Base-by-base conservation (phyloP, 2,113 vertebrate species). In the Leucopsar rothschildi region DNA sequence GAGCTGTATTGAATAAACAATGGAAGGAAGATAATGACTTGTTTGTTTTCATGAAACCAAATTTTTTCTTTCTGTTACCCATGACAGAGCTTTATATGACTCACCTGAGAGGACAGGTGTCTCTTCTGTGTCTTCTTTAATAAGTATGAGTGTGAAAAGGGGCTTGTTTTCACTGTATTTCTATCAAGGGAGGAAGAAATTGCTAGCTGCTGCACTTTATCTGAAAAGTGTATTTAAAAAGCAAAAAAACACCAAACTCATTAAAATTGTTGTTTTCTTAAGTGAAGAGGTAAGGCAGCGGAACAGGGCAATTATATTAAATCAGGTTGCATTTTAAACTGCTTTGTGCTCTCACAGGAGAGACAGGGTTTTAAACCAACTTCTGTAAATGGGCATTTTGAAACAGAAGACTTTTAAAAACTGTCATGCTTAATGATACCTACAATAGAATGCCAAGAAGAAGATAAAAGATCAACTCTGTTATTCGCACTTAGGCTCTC, bases 381-480 rank as follows among this genome's bases (percentile, higher is more conserved):
- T 63, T 94, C 86, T 90, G 50, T 92, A 95, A 93, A 88, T 53
- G 71, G 82, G 80, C 65, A 82, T 90, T 95, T 76, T 90, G 90
- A 97, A 95, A 84, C 82, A 86, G 60, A 93, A 95, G 72, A 84
- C 52, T 90, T 90, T 87, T 71, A 61, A 95, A 97, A 94, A 60
- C 69, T 92, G 76, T 95, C 92, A 93, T 90, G 68, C 72, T 95
- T 96, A 96, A 96, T 95, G 88, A 92, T 96, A 95, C 49, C 82
- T 92, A 93, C 82, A 95, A 81, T 64, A 96, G 55, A 83, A 91
- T 86, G 92, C 76, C 92, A 94, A 93, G 71, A 82, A 84, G 65
- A 96, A 94, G 92, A 95, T 93, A 92, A 96, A 97, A 97, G 79
- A 94, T 88, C 88, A 83, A 37, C 72, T 83, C 35, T 75, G 75